Conservation (phyloP, 2,888 invertebrate species). For the Cephus pulcher region DNA sequence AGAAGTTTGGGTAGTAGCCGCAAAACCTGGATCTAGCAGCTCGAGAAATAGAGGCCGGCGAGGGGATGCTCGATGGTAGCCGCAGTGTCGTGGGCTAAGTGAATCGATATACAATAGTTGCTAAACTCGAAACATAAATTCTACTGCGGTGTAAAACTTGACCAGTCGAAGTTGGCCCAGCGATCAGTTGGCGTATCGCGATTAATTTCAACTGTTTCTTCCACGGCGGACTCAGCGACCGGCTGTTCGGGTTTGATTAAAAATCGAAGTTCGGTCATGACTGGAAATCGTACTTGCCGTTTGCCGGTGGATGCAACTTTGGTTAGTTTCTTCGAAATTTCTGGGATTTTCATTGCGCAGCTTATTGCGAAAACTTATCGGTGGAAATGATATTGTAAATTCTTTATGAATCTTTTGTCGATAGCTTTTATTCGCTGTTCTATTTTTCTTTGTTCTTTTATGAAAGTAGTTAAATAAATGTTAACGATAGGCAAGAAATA, state of each 20-base stretch:
- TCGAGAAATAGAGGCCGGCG: background rate
- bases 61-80: background rate
- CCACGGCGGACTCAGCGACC: background rate
- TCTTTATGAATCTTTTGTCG: background rate
- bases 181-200: slow-evolving; percentile 2
- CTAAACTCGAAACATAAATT: slow-evolving; percentile 38
- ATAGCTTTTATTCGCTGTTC: background rate
- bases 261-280: background rate
- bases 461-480: slow-evolving; percentile 9
- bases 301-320: background rate
- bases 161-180: background rate
- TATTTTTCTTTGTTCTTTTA: background rate
- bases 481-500: background rate
- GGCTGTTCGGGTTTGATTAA: background rate
- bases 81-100: background rate
- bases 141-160: slow-evolving; percentile 13
- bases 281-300: background rate
- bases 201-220: slow-evolving; percentile 11
- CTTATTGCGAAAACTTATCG: background rate
- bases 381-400: background rate
- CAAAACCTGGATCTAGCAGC: background rate
- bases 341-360: background rate
- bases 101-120: slow-evolving; percentile 36
- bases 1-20: background rate
- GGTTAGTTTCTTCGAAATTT: background rate